Percentiles rank a stretch among this genome's conserved stretches.
These are phyloP conservation scores for Podiceps cristatus DNA, from an alignment of 2,113 vertebrate species.

Conservation along the genomic window DNA sequence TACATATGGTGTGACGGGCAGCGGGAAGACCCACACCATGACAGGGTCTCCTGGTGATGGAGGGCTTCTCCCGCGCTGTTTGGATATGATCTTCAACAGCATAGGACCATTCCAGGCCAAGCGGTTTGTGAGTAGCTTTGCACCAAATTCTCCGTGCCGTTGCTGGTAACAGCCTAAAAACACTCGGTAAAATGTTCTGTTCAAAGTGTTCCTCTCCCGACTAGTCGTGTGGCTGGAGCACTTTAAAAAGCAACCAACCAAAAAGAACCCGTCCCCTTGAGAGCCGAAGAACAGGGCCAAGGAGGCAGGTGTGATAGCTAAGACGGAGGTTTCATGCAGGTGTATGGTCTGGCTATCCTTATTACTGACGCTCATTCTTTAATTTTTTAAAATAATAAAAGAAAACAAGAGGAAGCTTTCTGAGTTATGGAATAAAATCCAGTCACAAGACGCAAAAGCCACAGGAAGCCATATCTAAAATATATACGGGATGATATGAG, in stretches of 20 bases:
- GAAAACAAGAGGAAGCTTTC: not conserved
- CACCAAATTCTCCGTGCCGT: fast-evolving
- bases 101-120: slow-evolving; percentile 91
- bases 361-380: fast-evolving
- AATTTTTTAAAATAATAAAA: not conserved
- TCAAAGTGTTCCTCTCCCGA: not conserved
- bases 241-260: not conserved
- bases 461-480: not conserved
- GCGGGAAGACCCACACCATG: slow-evolving; percentile 97
- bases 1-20: slow-evolving; percentile 95
- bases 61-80: slow-evolving; percentile 91
- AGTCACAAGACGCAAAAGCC: not conserved
- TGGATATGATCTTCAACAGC: slow-evolving; percentile 97
- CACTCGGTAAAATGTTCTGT: not conserved
- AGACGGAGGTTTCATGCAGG: fast-evolving
- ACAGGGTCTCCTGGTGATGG: slow-evolving; percentile 92
- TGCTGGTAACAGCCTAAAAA: not conserved
- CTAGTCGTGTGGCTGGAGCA: fast-evolving
- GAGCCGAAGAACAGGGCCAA: not conserved
- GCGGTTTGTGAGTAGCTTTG: slow-evolving; percentile 84
- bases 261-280: not conserved
- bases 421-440: not conserved
- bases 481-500: fast-evolving
- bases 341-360: not conserved
- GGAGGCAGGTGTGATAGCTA: not conserved